A percentile compares a stretch with the other conserved stretches of the same genome.
Evolutionary conservation across 2,888 invertebrate species (phyloP).

Genomic region (Apamea epomidion): DNA sequence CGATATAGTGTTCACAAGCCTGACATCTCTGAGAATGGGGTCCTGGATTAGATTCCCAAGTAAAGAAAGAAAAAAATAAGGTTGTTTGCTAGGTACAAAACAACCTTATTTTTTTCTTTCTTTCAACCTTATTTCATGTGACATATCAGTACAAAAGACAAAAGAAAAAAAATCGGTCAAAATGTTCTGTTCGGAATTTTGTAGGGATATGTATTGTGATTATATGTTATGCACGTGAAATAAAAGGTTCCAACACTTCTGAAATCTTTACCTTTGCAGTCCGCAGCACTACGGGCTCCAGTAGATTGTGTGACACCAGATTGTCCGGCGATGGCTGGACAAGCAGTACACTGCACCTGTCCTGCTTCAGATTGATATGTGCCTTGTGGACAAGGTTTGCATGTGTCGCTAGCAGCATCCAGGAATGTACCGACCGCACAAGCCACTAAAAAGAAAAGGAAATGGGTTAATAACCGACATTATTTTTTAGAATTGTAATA

Average conservation of each 20-base stretch:
- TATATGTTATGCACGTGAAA: not conserved
- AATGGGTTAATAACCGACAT: not conserved
- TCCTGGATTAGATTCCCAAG: not conserved
- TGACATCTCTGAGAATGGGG: not conserved
- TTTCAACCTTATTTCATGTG: not conserved
- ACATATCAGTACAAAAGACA: not conserved
- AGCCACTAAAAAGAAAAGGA: conserved; percentile 91
- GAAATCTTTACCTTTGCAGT: conserved; percentile 93
- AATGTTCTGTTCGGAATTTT: not conserved
- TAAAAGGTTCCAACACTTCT: not conserved
- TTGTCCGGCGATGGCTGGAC: conserved; percentile 97
- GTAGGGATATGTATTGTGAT: not conserved
- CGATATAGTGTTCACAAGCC: not conserved
- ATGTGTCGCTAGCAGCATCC: conserved; percentile 93
- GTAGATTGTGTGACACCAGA: conserved; percentile 96
- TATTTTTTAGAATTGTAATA: not conserved
- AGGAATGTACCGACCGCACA: conserved; percentile 98
- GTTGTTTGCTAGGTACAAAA: not conserved
- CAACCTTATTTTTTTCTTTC: no score
- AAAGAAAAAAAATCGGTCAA: not conserved
- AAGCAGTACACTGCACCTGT: conserved; percentile 96
- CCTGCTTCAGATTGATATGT: conserved; percentile 98
- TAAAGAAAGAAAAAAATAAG: not conserved
- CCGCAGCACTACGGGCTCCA: conserved; percentile 96
- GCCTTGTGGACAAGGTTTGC: conserved; percentile 96